Evolutionary conservation across 2,888 invertebrate species (phyloP).

Genomic region (Entomobrya multifasciata): DNA sequence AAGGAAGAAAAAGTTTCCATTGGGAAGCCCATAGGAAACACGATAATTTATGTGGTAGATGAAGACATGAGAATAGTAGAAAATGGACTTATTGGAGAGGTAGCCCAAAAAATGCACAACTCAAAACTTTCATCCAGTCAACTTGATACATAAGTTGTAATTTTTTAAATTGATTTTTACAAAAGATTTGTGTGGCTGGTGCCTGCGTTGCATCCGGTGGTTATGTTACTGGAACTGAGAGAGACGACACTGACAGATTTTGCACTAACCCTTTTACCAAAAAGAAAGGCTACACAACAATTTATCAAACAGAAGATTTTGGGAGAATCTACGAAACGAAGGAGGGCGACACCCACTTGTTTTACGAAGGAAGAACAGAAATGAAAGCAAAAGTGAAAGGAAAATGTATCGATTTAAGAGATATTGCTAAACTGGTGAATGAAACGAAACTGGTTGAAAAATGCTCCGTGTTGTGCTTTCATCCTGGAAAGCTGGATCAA

Average conservation of each 20-base stretch:
- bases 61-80: slow-evolving; percentile 66
- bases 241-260: slow-evolving; percentile 32
- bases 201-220: slow-evolving; percentile 60
- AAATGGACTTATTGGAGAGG: slow-evolving; percentile 65
- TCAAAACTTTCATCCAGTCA: too few relatives aligned
- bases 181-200: slow-evolving; percentile 67
- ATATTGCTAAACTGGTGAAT: slow-evolving; percentile 65
- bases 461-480: slow-evolving; percentile 65
- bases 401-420: slow-evolving; percentile 65
- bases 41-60: slow-evolving; percentile 68
- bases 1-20: slow-evolving; percentile 88
- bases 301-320: slow-evolving; percentile 68
- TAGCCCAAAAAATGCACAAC: too few relatives aligned
- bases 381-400: slow-evolving; percentile 65
- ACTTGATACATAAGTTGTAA: too few relatives aligned
- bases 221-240: slow-evolving; percentile 34
- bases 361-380: slow-evolving; percentile 74
- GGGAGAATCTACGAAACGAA: slow-evolving; percentile 54
- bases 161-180: too few relatives aligned
- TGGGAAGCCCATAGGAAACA: slow-evolving; percentile 82
- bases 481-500: slow-evolving; percentile 65
- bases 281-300: slow-evolving; percentile 18
- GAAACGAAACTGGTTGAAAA: slow-evolving; percentile 58
- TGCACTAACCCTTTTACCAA: slow-evolving; percentile 58
- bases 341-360: slow-evolving; percentile 43